A percentile compares a stretch with the other conserved stretches of the same genome.
Conservation (phyloP, 92 coral and sea anemone genomes). For the Epizoanthus stellaris region DNA sequence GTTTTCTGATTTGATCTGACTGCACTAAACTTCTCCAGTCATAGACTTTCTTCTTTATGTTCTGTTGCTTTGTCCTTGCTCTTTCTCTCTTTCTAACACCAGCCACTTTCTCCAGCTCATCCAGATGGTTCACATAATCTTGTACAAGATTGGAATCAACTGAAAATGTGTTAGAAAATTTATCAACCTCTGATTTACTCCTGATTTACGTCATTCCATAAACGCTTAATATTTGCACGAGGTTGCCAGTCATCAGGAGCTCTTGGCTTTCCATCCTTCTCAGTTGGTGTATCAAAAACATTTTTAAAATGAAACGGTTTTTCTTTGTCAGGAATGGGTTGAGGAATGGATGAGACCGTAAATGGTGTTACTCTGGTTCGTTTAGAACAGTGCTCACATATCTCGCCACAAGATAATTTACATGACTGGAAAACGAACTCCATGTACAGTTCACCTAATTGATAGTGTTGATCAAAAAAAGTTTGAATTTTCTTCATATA, state of each 20-base stretch:
- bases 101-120: slow-evolving; percentile 18
- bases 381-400: slow-evolving; percentile 13
- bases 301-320: neutral
- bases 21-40: slow-evolving; percentile 23
- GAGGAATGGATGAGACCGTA: slow-evolving; percentile 4
- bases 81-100: neutral
- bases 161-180: neutral
- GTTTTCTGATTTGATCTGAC: slow-evolving; percentile 30
- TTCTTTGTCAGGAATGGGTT: slow-evolving; percentile 19
- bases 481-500: slow-evolving; percentile 10
- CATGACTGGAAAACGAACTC: slow-evolving; percentile 18
- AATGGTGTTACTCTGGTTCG: slow-evolving; percentile 18
- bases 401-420: slow-evolving; percentile 3
- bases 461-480: neutral
- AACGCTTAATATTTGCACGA: slow-evolving; percentile 3
- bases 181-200: neutral
- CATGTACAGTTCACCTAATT: slow-evolving; percentile 12
- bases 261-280: slow-evolving; percentile 12
- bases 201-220: slow-evolving; percentile 25
- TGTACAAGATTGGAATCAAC: neutral
- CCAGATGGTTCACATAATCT: slow-evolving; percentile 8
- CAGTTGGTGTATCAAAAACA: slow-evolving; percentile 11
- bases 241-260: slow-evolving; percentile 19
- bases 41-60: neutral
- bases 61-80: neutral